phyloP scores from a whole-genome alignment of 37 sponge, comb jelly and placozoan genomes.

The Chondrilla cf. caribensis region DNA sequence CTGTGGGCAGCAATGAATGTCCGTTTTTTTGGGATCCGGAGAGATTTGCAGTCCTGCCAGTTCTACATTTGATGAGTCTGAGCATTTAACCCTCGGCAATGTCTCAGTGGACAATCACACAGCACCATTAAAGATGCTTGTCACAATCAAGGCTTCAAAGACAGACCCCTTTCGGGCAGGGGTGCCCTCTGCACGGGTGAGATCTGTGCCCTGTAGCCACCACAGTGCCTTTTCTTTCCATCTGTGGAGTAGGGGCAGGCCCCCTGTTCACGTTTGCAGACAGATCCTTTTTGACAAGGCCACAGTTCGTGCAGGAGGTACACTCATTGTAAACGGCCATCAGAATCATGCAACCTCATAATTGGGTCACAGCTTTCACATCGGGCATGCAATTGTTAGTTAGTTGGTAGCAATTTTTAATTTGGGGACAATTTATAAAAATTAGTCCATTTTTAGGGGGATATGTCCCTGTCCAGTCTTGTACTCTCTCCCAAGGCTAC shows the following conservation, averaged over 20 bases:
- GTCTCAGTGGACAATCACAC: slow-evolving; percentile 14
- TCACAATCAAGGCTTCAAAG: slow-evolving; percentile 33
- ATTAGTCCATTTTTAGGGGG: too few relatives aligned
- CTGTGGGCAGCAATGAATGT: slow-evolving; percentile 39
- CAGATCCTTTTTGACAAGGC: slow-evolving; percentile 22
- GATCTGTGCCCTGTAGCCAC: slow-evolving; percentile 36
- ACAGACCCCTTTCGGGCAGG: slow-evolving; percentile 46
- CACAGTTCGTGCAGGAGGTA: slow-evolving; percentile 18
- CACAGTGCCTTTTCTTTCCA: slow-evolving; percentile 22
- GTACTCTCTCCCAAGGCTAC: too few relatives aligned
- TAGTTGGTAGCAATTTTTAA: too few relatives aligned
- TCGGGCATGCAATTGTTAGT: too few relatives aligned
- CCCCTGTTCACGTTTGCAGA: slow-evolving; percentile 28
- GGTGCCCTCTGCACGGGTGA: background rate
- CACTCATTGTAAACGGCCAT: background rate
- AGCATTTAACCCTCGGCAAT: slow-evolving; percentile 12
- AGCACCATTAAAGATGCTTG: background rate
- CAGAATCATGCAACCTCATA: slow-evolving; percentile 15
- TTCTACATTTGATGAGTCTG: slow-evolving; percentile 5
- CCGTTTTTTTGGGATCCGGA: slow-evolving; percentile 47
- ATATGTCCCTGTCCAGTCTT: too few relatives aligned
- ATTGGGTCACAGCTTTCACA: slow-evolving; percentile 43
- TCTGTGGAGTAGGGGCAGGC: slow-evolving; percentile 14
- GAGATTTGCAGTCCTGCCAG: slow-evolving; percentile 16
- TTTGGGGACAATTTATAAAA: too few relatives aligned